Evolutionary conservation across 2,113 vertebrate species (phyloP).

Genomic region (Electrona antarctica): DNA sequence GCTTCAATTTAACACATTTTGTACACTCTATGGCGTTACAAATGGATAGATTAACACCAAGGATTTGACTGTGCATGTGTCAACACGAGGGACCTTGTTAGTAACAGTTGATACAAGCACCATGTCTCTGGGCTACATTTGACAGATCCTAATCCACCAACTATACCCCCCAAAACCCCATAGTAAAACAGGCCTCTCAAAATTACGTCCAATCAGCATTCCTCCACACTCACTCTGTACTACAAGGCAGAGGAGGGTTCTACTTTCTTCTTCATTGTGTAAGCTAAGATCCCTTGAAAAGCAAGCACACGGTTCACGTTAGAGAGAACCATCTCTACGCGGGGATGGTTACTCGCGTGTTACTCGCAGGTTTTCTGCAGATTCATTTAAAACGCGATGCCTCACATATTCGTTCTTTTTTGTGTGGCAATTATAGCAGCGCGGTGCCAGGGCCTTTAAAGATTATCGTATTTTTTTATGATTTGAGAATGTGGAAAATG

Average conservation of each 20-base stretch:
- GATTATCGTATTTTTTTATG: conserved; percentile 58
- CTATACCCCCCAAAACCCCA: conserved; percentile 57
- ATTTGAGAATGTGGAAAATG: conserved; percentile 49
- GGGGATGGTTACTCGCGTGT: background rate
- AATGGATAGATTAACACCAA: too few species aligned
- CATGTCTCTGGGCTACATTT: conserved; percentile 60
- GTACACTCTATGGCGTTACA: too few species aligned
- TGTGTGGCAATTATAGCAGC: conserved; percentile 3
- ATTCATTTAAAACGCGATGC: conserved; percentile 21
- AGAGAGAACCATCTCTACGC: background rate
- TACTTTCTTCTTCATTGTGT: conserved; percentile 15
- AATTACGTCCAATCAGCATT: conserved; percentile 37
- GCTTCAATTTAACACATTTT: too few species aligned
- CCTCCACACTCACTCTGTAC: conserved; percentile 13
- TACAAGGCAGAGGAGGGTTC: conserved; percentile 14
- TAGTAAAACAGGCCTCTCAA: conserved; percentile 41
- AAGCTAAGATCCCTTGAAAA: background rate
- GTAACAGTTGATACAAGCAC: conserved; percentile 58
- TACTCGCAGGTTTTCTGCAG: conserved; percentile 9
- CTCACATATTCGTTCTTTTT: too few species aligned
- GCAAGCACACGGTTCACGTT: background rate
- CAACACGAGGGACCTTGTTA: too few species aligned
- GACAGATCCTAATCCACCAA: conserved; percentile 56
- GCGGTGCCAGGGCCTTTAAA: conserved; percentile 51
- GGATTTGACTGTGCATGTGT: too few species aligned